phyloP scores from a whole-genome alignment of 2,888 invertebrate genomes.

The Amblyjoppa fuscipennis region DNA sequence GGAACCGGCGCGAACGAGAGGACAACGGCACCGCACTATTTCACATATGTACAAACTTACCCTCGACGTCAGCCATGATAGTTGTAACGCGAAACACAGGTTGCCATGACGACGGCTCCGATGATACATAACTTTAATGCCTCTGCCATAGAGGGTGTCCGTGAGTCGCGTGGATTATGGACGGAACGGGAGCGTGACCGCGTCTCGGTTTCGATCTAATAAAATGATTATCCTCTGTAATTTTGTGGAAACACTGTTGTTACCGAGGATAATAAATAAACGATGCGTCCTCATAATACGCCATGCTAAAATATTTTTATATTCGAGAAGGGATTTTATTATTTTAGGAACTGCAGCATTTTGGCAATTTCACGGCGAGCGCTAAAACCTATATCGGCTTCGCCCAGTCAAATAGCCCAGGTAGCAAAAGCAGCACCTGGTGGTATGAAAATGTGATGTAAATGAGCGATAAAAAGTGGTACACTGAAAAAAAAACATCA shows the following conservation, averaged over 20 bases:
- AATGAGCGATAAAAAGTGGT: too few species aligned
- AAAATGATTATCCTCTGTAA: conserved; percentile 57
- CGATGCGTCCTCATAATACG: not conserved
- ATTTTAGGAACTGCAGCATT: not conserved
- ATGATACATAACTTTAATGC: conserved; percentile 31
- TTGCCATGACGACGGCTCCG: conserved; percentile 76
- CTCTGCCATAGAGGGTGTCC: conserved; percentile 27
- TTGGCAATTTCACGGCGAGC: not conserved
- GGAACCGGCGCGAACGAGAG: conserved; percentile 40
- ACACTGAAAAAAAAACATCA: too few species aligned
- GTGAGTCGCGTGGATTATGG: conserved; percentile 10
- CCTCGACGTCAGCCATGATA: conserved; percentile 82
- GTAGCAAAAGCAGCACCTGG: too few species aligned
- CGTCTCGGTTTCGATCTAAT: conserved; percentile 59
- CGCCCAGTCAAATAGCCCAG: too few species aligned
- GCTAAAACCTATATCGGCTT: not conserved
- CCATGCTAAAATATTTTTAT: not conserved
- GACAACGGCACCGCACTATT: conserved; percentile 60
- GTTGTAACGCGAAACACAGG: conserved; percentile 77
- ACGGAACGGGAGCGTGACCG: conserved; percentile 14
- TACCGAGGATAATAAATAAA: not conserved
- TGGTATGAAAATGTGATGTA: too few species aligned
- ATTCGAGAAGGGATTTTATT: not conserved
- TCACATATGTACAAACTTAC: conserved; percentile 79
- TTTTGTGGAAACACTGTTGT: conserved; percentile 9